Evolutionary conservation across 2,888 invertebrate genomes (phyloP), one percentile per base, ranked within the genome.

Genomic region (Chymomyza procnemis): DNA sequence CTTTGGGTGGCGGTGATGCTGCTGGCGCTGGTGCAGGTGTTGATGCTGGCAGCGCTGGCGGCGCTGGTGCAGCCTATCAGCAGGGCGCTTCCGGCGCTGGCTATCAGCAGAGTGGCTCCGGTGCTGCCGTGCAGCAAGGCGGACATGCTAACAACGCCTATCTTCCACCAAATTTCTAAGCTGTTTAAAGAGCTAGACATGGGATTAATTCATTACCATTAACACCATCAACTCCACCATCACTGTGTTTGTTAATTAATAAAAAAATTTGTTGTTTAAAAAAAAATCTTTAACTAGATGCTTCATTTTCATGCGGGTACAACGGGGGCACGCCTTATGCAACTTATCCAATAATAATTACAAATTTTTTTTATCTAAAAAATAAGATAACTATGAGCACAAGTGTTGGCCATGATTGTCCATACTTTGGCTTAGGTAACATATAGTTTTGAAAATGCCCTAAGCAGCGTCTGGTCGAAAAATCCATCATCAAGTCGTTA

Each of bases 161-260:
- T 67, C 80, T 90, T 74, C 90, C 90, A 81, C 90, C 90, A 72
- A 88, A 78, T 80, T 89, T 89, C 86, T 84, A 86, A 80, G 8
- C 52, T 55, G 64, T 75, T 76, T 79, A 75, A 61, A 54, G 18
- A 14, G 12, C 47, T 19, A 14, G 34, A 19, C 12, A 3, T 6
- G 21, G n/a, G 21, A 54, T 5, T 54, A 19, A 46, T n/a, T 47
- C 48, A 60, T n/a, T 8, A 12, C 34, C 48, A 46, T 19, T 50
- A 50, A 19, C 14, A 50, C 50, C 50, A 50, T 19, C 16, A 16
- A 16, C 50, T 50, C 4, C 54, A 26, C 30, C 30, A 56, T 14
- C n/a, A 16, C 30, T 6, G n/a, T 30, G n/a, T 58, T 30, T 70
- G 47, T 22, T 59, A 30, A 52, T 59, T 59, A 64, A 64, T 21